Evolutionary conservation across 2,888 invertebrate species (phyloP), one percentile per base, ranked within the genome.

Genomic region (Asteroscopus sphinx): DNA sequence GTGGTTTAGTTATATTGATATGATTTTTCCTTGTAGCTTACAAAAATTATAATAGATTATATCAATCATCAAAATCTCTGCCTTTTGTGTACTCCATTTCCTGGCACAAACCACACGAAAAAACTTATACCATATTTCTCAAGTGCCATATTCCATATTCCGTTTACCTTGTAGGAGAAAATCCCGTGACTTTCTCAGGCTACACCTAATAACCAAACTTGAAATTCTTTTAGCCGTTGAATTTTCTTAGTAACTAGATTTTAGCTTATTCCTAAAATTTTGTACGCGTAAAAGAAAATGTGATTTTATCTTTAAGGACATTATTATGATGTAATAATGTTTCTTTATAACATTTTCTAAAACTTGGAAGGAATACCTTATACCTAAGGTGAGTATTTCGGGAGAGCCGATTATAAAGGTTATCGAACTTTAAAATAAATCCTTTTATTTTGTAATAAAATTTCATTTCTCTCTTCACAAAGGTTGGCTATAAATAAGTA

Each of bases 141-240:
- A n/a, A 21, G 4, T 21, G 2, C 4, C 21, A 3, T 21, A 21
- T 4, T 3, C 21, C 2, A 3, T 37, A 44, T 17, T 44, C 25
- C 13, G 36, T 16, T 44, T 39, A 30, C 21, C 8, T 39, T n/a
- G 4, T 13, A 37, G 12, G 40, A 25, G 3, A 40, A 49, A 44
- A 51, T 35, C 12, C 21, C 12, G n/a, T 21, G 37, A 21, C 17
- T n/a, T 8, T 25, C 5, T 6, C 25, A 39, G 21, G 16, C 5
- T 44, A 39, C 45, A 32, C 37, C 28, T 40, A 45, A 49, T 41
- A 45, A 26, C 37, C 42, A 37, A 47, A 44, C 44, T 57, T 30
- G 15, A 41, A 33, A 33, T 17, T 48, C 12, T 12, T 58, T 25
- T 15, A 32, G 17, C 30, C 7, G 4, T 4, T 8, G 1, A 13